A percentile compares a stretch with the other conserved stretches of the same genome.
Evolutionary conservation across 2,113 vertebrate species (phyloP).

Genomic region (Mungos mungo): DNA sequence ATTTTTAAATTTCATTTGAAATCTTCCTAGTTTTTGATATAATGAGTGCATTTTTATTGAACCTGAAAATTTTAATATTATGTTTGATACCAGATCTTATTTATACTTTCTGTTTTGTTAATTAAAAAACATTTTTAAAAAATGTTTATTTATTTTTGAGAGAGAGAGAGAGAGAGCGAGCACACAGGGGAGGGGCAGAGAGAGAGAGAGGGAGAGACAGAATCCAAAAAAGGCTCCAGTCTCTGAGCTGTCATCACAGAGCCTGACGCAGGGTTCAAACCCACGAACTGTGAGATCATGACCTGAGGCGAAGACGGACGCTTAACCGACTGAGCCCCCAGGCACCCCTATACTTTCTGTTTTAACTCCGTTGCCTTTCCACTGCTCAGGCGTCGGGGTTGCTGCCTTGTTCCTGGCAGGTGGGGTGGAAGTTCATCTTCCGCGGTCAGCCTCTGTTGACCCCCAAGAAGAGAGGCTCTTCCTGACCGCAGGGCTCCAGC

Average conservation of each 20-base stretch:
- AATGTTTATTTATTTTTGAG: too few relatives aligned
- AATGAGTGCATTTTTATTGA: neutral
- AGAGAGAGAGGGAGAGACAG: too few relatives aligned
- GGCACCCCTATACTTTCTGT: neutral
- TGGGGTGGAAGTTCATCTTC: neutral
- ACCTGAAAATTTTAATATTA: neutral
- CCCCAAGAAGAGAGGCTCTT: neutral
- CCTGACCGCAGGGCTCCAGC: neutral
- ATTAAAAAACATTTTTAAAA: too few relatives aligned
- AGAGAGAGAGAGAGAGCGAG: too few relatives aligned
- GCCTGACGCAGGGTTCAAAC: too few relatives aligned
- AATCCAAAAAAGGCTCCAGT: too few relatives aligned
- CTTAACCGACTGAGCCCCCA: too few relatives aligned
- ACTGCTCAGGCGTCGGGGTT: neutral
- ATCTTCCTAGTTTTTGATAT: neutral
- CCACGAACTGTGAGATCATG: too few relatives aligned
- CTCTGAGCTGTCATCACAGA: too few relatives aligned
- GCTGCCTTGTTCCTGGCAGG: neutral
- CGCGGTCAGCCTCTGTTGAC: neutral
- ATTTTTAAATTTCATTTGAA: neutral
- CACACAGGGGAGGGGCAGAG: too few relatives aligned
- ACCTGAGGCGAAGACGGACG: too few relatives aligned
- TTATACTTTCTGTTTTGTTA: neutral
- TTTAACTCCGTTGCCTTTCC: neutral
- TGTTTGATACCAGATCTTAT: neutral